Base-by-base conservation (phyloP, 2,888 invertebrate genomes). In the Anaspis maculata region DNA sequence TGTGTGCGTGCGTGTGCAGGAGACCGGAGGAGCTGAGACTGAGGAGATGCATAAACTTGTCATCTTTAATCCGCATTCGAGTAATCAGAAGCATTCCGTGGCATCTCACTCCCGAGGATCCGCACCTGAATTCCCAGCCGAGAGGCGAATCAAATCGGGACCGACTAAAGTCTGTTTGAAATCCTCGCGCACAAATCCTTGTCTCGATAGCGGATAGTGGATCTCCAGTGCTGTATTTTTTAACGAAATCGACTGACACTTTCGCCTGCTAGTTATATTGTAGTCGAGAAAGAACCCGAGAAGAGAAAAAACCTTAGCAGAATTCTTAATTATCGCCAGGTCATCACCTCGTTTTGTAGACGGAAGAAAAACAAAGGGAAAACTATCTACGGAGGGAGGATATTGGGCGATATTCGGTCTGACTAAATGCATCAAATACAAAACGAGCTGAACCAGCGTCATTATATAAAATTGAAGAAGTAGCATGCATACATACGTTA, bases 51-150 rank as follows among this genome's bases (percentile, higher is more conserved):
- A 46, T 47, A 48, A 51, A 50, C 44, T 49, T 51, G 48, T 49
- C 49, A 48, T 46, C 49, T 46, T 45, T 50, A 50, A 51, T 48
- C 45, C 42, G 44, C 40, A 46, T 47, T 47, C 42, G 39, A 43
- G 46, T 47, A 49, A 48, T 49, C 47, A 48, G 46, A 48, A 37
- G 42, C 43, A 45, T 46, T 51, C 45, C 45, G 39, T 48, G 49
- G 47, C 48, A 48, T 48, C 47, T 47, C 45, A 43, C 46, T 45
- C 46, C n/a, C 33, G 39, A 42, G 46, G 46, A 47, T 44, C 41
- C 46, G n/a, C n/a, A 48, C 46, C 46, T 47, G 46, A 43, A 49
- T 45, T 40, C 41, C 46, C 40, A 36, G 33, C 36, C 36, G 39
- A 42, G 37, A 21, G 38, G 38, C 16, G 43, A 40, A 44, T 44